Base-by-base conservation (phyloP, 2,888 invertebrate genomes). In the Drosophila maculinotata region DNA sequence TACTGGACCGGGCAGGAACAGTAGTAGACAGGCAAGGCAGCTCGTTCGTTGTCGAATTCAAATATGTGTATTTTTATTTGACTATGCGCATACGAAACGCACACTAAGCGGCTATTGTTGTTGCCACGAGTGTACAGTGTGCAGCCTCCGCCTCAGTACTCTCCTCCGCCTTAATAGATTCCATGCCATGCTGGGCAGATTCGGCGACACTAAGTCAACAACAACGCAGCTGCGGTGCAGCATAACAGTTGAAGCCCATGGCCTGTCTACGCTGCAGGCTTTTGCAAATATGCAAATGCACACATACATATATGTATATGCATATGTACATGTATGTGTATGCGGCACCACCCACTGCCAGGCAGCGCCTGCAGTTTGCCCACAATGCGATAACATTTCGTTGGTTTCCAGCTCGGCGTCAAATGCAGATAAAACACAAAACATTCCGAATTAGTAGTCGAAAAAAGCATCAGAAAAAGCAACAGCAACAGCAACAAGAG, bases 151-250 rank as follows among this genome's bases (percentile, higher is more conserved):
- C 49, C 69, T 47, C 33, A 54, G 39, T 39, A n/a, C n/a, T n/a
- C n/a, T n/a, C 6, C 26, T 10, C 51, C 33, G 56, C 49, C 69
- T 47, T 33, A 54, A 39, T 39, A 47, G 48, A 42, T 35, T 45
- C 47, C 25, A 64, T 58, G 15, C 58, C 53, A 59, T 59, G 58
- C 63, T 67, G 68, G 35, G 62, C 81, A 77, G 80, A 86, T 81
- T 86, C 81, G 59, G 78, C 84, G 80, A 80, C 84, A 81, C 81
- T 84, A 81, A 87, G 81, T 81, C 87, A 81, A 81, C 87, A 81
- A 56, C 60, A 69, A 64, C 63, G 69, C 87, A 81, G 81, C 81
- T 81, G 87, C 75, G 84, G 71, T 76, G 59, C 59, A 75, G 72
- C 76, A 75, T 64, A 63, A 56, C 67, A 76, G 48, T 63, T 54